These are phyloP conservation scores for Myanophis thanlyinensis DNA, from an alignment of 2,113 vertebrate genomes.

Conservation along the genomic window DNA sequence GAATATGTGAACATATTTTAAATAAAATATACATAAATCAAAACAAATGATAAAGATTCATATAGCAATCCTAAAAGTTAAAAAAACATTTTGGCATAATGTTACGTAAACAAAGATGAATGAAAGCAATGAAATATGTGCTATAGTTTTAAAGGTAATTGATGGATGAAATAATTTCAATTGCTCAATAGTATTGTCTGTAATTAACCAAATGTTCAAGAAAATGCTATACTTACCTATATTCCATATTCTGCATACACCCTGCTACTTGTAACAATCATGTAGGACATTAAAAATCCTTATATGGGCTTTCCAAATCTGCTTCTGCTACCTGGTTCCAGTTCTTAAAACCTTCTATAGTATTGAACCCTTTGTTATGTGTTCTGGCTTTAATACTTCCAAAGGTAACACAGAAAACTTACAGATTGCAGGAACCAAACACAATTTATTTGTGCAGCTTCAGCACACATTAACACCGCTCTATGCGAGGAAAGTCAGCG, in stretches of 20 bases:
- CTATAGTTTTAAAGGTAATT: slow-evolving; percentile 8
- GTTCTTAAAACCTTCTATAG: neutral
- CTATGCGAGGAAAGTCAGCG: no score
- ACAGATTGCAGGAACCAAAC: no score
- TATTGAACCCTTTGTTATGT: no score
- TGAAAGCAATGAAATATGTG: neutral
- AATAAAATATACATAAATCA: neutral
- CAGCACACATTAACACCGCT: no score
- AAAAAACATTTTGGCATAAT: neutral
- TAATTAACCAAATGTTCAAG: neutral
- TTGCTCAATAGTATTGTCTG: neutral
- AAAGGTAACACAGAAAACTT: no score
- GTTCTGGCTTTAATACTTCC: no score
- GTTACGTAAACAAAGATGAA: neutral
- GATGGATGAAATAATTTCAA: slow-evolving; percentile 28
- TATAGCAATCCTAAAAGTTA: neutral
- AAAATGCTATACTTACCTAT: neutral
- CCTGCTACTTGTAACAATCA: neutral
- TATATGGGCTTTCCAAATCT: neutral
- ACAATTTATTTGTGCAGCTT: no score
- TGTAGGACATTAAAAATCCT: neutral
- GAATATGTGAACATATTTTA: neutral
- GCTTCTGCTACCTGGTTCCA: neutral
- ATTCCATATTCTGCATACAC: neutral
- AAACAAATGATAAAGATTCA: neutral